Conservation (phyloP, 23 tunicate genomes). For the Ascidia mentula region DNA sequence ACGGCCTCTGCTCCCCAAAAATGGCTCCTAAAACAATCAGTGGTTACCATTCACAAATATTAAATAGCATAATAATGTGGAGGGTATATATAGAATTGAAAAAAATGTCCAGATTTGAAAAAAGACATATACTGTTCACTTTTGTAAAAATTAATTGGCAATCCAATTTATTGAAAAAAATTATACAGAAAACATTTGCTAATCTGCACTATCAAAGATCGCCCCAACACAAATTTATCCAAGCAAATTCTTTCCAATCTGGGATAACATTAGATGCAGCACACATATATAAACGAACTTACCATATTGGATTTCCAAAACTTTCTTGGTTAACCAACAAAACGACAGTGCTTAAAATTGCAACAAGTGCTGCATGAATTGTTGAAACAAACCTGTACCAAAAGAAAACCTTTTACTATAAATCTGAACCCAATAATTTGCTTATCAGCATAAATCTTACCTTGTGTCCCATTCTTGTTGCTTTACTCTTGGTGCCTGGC, state of each 20-base stretch:
- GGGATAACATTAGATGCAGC: too few relatives aligned
- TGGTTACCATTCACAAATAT: too few relatives aligned
- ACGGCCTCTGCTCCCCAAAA: background rate
- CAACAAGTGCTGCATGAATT: slow-evolving; percentile 1
- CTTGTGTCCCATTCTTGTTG: slow-evolving; percentile 7
- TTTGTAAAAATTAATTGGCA: too few relatives aligned
- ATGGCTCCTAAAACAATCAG: background rate
- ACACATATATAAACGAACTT: background rate
- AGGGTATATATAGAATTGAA: too few relatives aligned
- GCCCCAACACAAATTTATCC: too few relatives aligned
- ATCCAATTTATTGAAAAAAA: too few relatives aligned
- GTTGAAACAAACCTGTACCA: background rate
- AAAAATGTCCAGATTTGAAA: too few relatives aligned
- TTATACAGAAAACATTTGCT: too few relatives aligned
- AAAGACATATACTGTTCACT: too few relatives aligned
- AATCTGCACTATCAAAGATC: too few relatives aligned
- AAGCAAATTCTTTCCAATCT: too few relatives aligned
- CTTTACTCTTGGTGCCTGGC: background rate
- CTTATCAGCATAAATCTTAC: background rate
- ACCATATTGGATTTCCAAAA: background rate
- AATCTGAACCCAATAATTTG: background rate
- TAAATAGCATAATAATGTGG: too few relatives aligned
- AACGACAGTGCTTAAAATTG: background rate
- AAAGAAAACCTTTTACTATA: background rate
- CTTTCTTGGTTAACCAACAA: background rate